These are phyloP conservation scores for Neomicropteryx cornuta DNA, from an alignment of 1,140 invertebrate genomes.

Conservation along the genomic window DNA sequence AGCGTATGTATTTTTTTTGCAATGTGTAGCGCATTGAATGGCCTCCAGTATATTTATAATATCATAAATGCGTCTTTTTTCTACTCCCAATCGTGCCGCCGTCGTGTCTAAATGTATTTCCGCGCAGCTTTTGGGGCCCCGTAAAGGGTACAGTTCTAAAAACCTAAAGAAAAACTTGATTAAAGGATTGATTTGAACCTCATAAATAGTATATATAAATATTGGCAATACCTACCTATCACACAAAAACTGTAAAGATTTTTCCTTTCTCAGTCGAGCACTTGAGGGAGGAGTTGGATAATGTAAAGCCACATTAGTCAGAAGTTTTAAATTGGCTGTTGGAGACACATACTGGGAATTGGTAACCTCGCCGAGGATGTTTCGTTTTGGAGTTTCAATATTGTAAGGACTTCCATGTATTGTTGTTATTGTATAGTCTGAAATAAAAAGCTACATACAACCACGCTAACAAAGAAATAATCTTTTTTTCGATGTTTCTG, in stretches of 20 bases:
- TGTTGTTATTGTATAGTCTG: neutral
- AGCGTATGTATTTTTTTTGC: slow-evolving; percentile 47
- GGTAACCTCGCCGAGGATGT: slow-evolving; percentile 38
- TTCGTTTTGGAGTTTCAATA: slow-evolving; percentile 44
- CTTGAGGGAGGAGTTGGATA: slow-evolving; percentile 36
- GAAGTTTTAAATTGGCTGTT: slow-evolving; percentile 43
- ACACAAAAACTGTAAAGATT: slow-evolving; percentile 45
- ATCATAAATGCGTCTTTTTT: slow-evolving; percentile 63
- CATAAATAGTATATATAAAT: too few relatives aligned
- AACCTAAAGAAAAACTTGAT: slow-evolving; percentile 33
- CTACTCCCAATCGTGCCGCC: slow-evolving; percentile 42
- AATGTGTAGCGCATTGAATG: slow-evolving; percentile 54
- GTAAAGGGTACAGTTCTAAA: slow-evolving; percentile 41
- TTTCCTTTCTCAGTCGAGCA: slow-evolving; percentile 39
- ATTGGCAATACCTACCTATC: slow-evolving; percentile 38
- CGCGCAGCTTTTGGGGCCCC: slow-evolving; percentile 25
- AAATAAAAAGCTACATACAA: too few relatives aligned
- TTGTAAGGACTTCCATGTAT: too few relatives aligned
- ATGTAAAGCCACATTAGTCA: slow-evolving; percentile 44
- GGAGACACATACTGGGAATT: slow-evolving; percentile 43
- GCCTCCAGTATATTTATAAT: slow-evolving; percentile 68
- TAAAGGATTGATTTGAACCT: too few relatives aligned
- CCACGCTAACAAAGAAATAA: too few relatives aligned
- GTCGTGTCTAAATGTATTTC: slow-evolving; percentile 46
- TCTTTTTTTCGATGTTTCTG: too few relatives aligned